phyloP scores from a whole-genome alignment of 1,140 invertebrate genomes.

The Drosophila parvula region DNA sequence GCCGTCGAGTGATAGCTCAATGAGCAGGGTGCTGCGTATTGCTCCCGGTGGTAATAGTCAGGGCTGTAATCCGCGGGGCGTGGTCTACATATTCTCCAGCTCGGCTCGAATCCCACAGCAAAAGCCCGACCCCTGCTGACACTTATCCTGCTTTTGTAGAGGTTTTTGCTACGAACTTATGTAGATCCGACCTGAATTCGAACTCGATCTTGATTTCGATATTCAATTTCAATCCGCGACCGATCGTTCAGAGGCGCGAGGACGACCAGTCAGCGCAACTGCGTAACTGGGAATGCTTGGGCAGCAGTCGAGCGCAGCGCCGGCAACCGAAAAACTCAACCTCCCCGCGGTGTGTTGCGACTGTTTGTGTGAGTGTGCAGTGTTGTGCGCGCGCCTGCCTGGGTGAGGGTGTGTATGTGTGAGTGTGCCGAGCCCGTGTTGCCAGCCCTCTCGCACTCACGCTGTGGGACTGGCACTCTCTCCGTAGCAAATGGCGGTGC shows the following conservation, averaged over 20 bases:
- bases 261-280: constrained; percentile 68
- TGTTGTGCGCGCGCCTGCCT: constrained; percentile 9
- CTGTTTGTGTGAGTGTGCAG: constrained; percentile 7
- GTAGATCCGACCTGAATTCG: constrained; percentile 26
- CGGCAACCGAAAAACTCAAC: constrained; percentile 36
- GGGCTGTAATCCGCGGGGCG: neutral
- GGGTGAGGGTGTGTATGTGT: constrained; percentile 1
- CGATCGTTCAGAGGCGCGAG: constrained; percentile 36
- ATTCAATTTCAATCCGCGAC: constrained; percentile 18
- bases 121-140: neutral
- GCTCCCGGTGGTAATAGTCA: neutral
- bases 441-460: constrained; percentile 30
- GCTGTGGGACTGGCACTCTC: constrained; percentile 18
- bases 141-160: neutral
- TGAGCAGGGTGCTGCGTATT: constrained; percentile 4
- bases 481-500: constrained; percentile 72
- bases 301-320: constrained; percentile 43
- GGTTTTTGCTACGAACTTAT: constrained; percentile 1
- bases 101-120: neutral
- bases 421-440: constrained; percentile 7
- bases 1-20: constrained; percentile 36
- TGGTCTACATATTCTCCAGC: neutral
- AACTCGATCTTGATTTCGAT: constrained; percentile 34
- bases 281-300: constrained; percentile 71
- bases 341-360: constrained; percentile 10